These are phyloP conservation scores for Pionites leucogaster DNA, from an alignment of 2,113 vertebrate species.

Conservation along the genomic window DNA sequence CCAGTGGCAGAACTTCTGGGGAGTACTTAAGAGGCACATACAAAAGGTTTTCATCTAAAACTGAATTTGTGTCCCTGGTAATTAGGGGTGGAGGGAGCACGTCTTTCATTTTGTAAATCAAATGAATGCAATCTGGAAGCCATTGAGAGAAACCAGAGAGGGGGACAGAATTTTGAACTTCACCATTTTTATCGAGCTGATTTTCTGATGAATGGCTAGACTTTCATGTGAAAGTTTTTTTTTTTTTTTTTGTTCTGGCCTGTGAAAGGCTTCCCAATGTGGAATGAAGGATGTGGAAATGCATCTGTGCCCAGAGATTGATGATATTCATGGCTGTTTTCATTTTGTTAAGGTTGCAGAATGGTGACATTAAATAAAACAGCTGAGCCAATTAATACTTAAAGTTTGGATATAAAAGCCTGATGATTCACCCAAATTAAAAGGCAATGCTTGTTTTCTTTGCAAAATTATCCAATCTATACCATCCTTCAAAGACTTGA, in stretches of 20 bases:
- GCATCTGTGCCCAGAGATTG: background rate
- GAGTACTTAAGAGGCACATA: background rate
- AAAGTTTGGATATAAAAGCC: background rate
- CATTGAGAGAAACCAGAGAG: background rate
- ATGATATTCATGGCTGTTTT: background rate
- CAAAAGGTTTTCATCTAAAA: background rate
- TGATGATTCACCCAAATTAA: background rate
- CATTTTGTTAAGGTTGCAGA: background rate
- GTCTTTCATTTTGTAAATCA: background rate
- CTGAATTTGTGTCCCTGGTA: background rate
- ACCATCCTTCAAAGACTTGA: background rate
- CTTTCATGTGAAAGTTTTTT: background rate
- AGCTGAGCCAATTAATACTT: background rate
- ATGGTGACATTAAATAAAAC: background rate
- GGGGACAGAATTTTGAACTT: background rate
- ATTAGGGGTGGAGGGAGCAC: background rate
- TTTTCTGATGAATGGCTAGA: background rate
- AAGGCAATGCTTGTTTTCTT: background rate
- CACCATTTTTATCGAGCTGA: background rate
- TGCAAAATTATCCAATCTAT: background rate
- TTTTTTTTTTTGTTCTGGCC: background rate
- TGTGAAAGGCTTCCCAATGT: background rate
- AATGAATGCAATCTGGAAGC: conserved; percentile 5
- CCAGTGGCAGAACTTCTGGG: background rate
- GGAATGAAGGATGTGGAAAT: background rate